phyloP scores from a whole-genome alignment of 2,888 invertebrate species.

The Drosophila anomalata region DNA sequence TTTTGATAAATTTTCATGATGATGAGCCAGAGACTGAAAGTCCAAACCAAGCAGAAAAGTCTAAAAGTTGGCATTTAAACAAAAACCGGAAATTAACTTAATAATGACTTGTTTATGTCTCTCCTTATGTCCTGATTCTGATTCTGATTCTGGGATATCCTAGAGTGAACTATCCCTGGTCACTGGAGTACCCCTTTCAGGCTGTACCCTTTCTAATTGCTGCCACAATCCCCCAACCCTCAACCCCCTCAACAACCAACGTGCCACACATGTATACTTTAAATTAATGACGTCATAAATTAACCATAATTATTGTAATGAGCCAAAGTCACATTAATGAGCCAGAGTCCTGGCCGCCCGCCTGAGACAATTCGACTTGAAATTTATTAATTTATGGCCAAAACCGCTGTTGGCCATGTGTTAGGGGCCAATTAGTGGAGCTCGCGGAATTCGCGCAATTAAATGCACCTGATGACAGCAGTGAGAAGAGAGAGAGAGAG shows the following conservation, averaged over 20 bases:
- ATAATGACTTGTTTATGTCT: constrained; percentile 55
- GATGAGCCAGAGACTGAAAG: constrained; percentile 58
- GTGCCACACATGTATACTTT: constrained; percentile 40
- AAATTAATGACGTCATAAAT: constrained; percentile 80
- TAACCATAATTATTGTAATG: constrained; percentile 81
- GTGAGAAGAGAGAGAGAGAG: not conserved
- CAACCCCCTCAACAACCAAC: not conserved
- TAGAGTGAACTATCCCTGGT: not conserved
- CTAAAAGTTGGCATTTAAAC: constrained; percentile 51
- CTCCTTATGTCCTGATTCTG: not conserved
- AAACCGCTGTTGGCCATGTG: constrained; percentile 44
- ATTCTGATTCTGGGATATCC: not conserved
- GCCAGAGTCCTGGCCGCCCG: constrained; percentile 23
- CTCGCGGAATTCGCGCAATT: constrained; percentile 81
- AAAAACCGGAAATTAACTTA: constrained; percentile 70
- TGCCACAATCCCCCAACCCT: constrained; percentile 1
- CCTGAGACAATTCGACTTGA: constrained; percentile 78
- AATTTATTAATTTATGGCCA: constrained; percentile 79
- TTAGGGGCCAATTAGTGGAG: constrained; percentile 74
- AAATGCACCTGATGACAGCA: constrained; percentile 81
- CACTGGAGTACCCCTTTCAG: constrained; percentile 3
- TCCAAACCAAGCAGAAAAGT: constrained; percentile 24
- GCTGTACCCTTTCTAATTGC: not conserved
- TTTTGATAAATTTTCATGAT: constrained; percentile 69
- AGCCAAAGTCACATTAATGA: constrained; percentile 69